Evolutionary conservation across 2,797 vertebrate genomes (phyloP), one percentile per base, ranked within the genome.

Genomic region (Anableps anableps): DNA sequence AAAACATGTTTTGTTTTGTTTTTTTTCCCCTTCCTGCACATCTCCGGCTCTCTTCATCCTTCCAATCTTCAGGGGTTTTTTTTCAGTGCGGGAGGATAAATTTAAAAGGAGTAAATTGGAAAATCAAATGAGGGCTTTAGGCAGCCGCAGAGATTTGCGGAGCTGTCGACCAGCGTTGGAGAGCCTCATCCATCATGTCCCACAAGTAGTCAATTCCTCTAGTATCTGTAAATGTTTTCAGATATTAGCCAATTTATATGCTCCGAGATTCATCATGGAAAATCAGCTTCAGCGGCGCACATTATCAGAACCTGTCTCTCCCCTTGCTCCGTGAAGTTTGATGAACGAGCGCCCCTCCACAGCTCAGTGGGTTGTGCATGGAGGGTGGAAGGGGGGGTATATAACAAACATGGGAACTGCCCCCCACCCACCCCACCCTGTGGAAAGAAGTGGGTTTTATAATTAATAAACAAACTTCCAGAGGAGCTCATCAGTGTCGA

Each of bases 211-310:
- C 97, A 98, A 98, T 99, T 98, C 98, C 98, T 99, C 97, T 97
- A 99, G 97, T 99, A 99, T 99, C 98, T 99, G 99, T 99, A 99
- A 99, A 99, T 99, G 98, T 99, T 99, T 99, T 99, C 97, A 99
- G 98, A 99, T 99, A 99, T 99, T 99, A 99, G 98, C 99, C 98
- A 99, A 99, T 99, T 99, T 99, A 99, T 99, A 99, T 99, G 98
- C 99, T 98, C 98, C 97, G 96, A 99, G 98, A 99, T 99, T 99
- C 99, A 99, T 99, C 98, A 99, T 98, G 97, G 98, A 99, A 99
- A 99, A 99, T 99, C 99, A 99, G 98, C 98, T 98, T 99, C 98
- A 99, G 97, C 97, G 96, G 96, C 95, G 96, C 97, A 97, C 97
- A 99, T 99, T 99, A 99, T 99, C 98, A 98, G 95, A 94, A 91